Conservation (phyloP, 1,140 invertebrate species). For the Chelonus insularis region DNA sequence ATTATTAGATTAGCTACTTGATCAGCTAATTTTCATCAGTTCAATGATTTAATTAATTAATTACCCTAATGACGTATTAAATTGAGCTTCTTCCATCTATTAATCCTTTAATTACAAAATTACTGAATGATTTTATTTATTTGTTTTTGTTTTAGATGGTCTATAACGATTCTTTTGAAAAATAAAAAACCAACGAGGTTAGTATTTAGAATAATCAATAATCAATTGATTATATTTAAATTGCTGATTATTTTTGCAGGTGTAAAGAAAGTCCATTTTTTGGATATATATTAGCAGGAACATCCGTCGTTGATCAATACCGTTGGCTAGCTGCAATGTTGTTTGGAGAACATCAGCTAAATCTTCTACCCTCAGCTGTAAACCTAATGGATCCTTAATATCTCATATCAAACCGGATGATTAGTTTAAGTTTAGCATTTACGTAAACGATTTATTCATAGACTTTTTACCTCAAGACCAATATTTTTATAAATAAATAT, state of each 20-base stretch:
- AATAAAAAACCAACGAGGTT: constrained; percentile 70
- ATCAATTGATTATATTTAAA: constrained; percentile 7
- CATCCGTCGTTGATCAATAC: constrained; percentile 70
- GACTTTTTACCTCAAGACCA: no score
- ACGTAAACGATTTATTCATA: no score
- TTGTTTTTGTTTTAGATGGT: constrained; percentile 67
- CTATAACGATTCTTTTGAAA: constrained; percentile 75
- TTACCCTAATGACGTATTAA: no score
- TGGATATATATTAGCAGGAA: constrained; percentile 75
- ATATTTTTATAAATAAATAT: no score
- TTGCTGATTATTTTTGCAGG: constrained; percentile 56
- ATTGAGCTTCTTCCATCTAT: no score
- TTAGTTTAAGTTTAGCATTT: no score
- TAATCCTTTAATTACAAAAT: no score
- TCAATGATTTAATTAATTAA: no score
- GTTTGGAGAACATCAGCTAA: constrained; percentile 66
- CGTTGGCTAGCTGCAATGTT: constrained; percentile 77
- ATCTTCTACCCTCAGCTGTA: constrained; percentile 48
- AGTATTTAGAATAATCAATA: not conserved
- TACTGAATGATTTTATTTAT: no score
- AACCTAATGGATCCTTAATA: constrained; percentile 53
- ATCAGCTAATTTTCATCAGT: no score
- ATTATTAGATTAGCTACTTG: no score
- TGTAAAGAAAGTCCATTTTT: constrained; percentile 77
- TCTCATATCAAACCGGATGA: no score